These are phyloP conservation scores for Erannis defoliaria DNA, from an alignment of 2,888 invertebrate species.

Conservation along the genomic window DNA sequence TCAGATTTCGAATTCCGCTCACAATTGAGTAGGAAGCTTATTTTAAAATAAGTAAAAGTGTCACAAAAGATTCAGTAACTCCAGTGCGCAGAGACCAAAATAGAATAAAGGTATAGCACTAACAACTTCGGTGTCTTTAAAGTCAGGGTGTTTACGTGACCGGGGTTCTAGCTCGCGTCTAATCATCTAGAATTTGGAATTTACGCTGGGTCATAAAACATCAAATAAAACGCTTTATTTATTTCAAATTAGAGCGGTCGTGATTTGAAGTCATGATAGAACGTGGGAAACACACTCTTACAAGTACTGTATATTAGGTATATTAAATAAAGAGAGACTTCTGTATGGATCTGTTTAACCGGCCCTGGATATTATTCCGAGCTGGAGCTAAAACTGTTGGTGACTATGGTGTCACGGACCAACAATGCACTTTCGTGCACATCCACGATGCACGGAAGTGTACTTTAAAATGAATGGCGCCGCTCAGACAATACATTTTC, in stretches of 20 bases:
- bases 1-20: slow-evolving; percentile 16
- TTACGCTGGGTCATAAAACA: slow-evolving; percentile 39
- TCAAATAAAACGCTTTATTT: slow-evolving; percentile 43
- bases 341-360: background rate
- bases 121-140: slow-evolving; percentile 44
- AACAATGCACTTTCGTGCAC: too few relatives aligned
- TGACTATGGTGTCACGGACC: too few relatives aligned
- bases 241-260: slow-evolving; percentile 31
- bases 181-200: slow-evolving; percentile 40
- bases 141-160: slow-evolving; percentile 47
- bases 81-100: slow-evolving; percentile 21
- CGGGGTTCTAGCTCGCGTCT: slow-evolving; percentile 38
- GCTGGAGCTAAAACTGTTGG: too few relatives aligned
- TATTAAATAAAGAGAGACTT: background rate
- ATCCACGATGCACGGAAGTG: too few relatives aligned
- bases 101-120: slow-evolving; percentile 35
- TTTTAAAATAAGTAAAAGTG: slow-evolving; percentile 34
- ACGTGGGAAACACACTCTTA: slow-evolving; percentile 16
- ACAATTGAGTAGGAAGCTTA: slow-evolving; percentile 16
- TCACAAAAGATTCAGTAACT: slow-evolving; percentile 33
- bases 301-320: too few relatives aligned
- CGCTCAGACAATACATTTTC: too few relatives aligned
- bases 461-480: too few relatives aligned
- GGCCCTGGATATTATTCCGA: too few relatives aligned
- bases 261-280: slow-evolving; percentile 22